Conservation (phyloP, 2,888 invertebrate genomes). For the Gortyna flavago region DNA sequence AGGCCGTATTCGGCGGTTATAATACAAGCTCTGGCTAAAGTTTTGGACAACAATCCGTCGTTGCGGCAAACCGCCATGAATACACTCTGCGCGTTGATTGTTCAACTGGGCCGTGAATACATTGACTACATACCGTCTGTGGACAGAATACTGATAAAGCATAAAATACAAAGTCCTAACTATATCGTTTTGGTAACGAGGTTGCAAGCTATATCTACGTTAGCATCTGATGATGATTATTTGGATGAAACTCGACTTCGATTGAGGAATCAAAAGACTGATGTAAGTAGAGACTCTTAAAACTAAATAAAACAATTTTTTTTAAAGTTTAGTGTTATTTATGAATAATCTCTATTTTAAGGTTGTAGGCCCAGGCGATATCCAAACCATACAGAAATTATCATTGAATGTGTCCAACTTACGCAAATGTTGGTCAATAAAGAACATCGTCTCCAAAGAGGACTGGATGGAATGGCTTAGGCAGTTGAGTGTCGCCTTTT, state of each 20-base stretch:
- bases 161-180: slow-evolving; percentile 93
- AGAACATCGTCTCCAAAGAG: slow-evolving; percentile 97
- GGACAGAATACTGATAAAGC: slow-evolving; percentile 94
- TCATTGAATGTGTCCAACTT: slow-evolving; percentile 95
- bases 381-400: slow-evolving; percentile 93
- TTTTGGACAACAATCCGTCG: slow-evolving; percentile 94
- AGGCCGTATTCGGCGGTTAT: slow-evolving; percentile 97
- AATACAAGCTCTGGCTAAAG: slow-evolving; percentile 97
- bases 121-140: slow-evolving; percentile 97
- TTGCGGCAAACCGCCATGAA: slow-evolving; percentile 96
- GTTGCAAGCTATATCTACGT: slow-evolving; percentile 93
- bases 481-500: slow-evolving; percentile 96
- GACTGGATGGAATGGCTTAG: slow-evolving; percentile 99
- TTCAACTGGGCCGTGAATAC: slow-evolving; percentile 97
- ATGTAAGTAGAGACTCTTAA: slow-evolving; percentile 83
- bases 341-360: slow-evolving; percentile 62
- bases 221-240: slow-evolving; percentile 94
- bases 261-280: slow-evolving; percentile 92
- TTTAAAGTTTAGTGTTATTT: background rate
- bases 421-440: slow-evolving; percentile 96
- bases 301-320: background rate
- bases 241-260: slow-evolving; percentile 91
- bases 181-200: slow-evolving; percentile 95
- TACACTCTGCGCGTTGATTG: slow-evolving; percentile 95
- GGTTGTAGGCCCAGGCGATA: slow-evolving; percentile 79